Percentiles rank a stretch among this genome's conserved stretches.
Evolutionary conservation across 2,113 vertebrate genomes (phyloP).

Genomic region (Coregonus clupeaformis): DNA sequence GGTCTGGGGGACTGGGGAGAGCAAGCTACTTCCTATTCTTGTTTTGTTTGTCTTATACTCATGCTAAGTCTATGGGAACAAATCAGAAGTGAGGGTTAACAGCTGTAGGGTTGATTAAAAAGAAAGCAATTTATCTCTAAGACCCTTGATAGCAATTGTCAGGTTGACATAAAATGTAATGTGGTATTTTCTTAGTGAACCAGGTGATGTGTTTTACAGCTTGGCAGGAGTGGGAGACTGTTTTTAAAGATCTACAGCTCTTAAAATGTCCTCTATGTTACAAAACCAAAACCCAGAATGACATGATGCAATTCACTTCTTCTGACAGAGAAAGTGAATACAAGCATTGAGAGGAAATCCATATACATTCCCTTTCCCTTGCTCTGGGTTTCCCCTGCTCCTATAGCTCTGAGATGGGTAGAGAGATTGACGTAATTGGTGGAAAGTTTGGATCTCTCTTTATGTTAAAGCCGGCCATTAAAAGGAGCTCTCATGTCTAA

Average conservation of each 20-base stretch:
- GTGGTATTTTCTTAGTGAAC: neutral
- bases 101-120: conserved; percentile 18
- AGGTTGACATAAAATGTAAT: neutral
- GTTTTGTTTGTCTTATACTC: conserved; percentile 27
- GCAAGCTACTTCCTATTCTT: conserved; percentile 28
- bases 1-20: conserved; percentile 3
- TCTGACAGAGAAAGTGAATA: conserved; percentile 37
- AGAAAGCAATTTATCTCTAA: conserved; percentile 17
- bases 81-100: conserved; percentile 6
- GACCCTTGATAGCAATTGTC: too few relatives aligned
- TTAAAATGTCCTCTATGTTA: conserved; percentile 26
- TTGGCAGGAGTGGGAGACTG: neutral
- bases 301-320: conserved; percentile 33
- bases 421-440: conserved; percentile 57
- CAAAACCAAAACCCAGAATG: conserved; percentile 41
- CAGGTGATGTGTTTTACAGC: too few relatives aligned
- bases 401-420: conserved; percentile 30
- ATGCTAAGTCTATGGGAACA: conserved; percentile 27
- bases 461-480: conserved; percentile 51
- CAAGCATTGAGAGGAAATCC: conserved; percentile 40
- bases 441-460: conserved; percentile 57
- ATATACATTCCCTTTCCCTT: conserved; percentile 13
- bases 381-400: neutral
- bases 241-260: neutral
- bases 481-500: conserved; percentile 47